Base-by-base conservation (phyloP, 2,797 vertebrate species). In the Cyprinella venusta region DNA sequence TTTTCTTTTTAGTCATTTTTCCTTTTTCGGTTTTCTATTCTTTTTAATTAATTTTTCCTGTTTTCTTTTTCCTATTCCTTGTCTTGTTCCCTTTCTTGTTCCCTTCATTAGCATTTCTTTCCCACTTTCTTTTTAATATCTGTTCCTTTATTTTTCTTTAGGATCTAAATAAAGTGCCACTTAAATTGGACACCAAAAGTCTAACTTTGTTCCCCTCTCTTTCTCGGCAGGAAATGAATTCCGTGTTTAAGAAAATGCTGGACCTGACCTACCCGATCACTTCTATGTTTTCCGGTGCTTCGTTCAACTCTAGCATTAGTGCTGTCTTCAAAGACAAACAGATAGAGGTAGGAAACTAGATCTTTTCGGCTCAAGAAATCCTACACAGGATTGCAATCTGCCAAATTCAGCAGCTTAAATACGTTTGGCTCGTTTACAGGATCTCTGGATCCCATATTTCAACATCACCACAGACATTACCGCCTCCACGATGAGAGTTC, bases 371-470 rank as follows among this genome's bases (percentile, higher is more conserved):
- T 63, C 6, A 4, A n/a, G 33, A 21, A 48, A 61, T 50, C 15
- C 59, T 52, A 36, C 15, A 26, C 21, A 16, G 59, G 69, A 74
- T 61, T 15, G 8, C 56, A 48, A 5, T 63, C 69, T 12, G 56
- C 69, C 54, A 52, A 48, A 36, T 64, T 74, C 45, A 38, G 42
- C 61, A 48, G 19, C n/a, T 26, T 38, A 63, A 81, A 72, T 71
- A n/a, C 26, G 76, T 75, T 13, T 88, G 69, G 85, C 86, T 45
- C 85, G 12, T 78, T 54, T 84, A 69, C 90, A 99, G 98, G 98
- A 99, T 89, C 95, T 99, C 52, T 97, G 97, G 98, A 95, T 98
- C 89, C 97, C 98, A 0, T 98, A 97, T 89, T 99, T 99, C 85
- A 95, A 97, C 33, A 95, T 99, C 89, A 99, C 97, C 48, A 97